A percentile compares a stretch with the other conserved stretches of the same genome.
These are phyloP conservation scores for Pteromalus puparum DNA, from an alignment of 1,140 invertebrate genomes.

Conservation along the genomic window DNA sequence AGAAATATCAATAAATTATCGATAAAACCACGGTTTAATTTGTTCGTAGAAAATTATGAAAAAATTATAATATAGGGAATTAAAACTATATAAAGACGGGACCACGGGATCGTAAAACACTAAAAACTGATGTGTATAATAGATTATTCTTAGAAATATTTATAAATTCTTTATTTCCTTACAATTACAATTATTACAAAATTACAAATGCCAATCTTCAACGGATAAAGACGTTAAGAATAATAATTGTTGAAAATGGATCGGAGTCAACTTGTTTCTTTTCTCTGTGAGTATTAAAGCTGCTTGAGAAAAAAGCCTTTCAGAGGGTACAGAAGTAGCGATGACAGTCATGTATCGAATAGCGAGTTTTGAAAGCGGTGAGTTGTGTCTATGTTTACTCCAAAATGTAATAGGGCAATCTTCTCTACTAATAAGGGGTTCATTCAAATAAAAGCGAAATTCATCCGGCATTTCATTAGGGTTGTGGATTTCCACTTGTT, in stretches of 20 bases:
- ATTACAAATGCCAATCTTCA: neutral
- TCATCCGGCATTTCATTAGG: neutral
- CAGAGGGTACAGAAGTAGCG: neutral
- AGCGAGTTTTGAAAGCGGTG: neutral
- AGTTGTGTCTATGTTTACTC: neutral
- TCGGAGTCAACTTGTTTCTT: neutral
- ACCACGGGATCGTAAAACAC: no score
- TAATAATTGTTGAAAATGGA: slow-evolving; percentile 10
- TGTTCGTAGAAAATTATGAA: no score
- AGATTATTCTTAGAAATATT: no score
- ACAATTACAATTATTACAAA: no score
- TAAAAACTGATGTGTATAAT: no score
- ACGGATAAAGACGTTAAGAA: neutral
- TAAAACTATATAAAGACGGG: no score
- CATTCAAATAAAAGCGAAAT: neutral
- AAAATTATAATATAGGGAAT: no score
- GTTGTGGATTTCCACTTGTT: neutral
- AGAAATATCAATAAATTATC: no score
- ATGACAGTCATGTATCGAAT: neutral
- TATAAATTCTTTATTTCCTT: no score
- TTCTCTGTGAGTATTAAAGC: slow-evolving; percentile 5
- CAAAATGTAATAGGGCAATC: neutral
- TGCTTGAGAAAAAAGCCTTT: slow-evolving; percentile 12
- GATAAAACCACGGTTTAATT: no score
- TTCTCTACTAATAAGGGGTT: neutral